These are phyloP conservation scores for Beris morrisii DNA, from an alignment of 2,888 invertebrate genomes.

Conservation along the genomic window DNA sequence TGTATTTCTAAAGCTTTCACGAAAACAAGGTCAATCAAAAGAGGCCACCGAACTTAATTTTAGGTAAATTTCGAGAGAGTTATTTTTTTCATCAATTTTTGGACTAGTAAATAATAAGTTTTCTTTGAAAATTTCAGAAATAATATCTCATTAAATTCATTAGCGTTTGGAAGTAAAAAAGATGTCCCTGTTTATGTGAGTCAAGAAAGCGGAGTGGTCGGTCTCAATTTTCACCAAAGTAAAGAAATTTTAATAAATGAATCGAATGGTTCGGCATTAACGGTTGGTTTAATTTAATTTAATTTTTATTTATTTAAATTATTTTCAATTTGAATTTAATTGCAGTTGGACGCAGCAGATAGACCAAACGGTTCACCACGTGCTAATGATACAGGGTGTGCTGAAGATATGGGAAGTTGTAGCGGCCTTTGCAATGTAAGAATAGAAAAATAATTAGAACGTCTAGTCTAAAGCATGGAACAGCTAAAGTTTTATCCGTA, in stretches of 20 bases:
- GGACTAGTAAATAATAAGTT: conserved; percentile 6
- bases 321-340: conserved; percentile 1
- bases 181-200: conserved; percentile 82
- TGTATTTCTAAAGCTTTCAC: conserved; percentile 86
- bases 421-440: conserved; percentile 60
- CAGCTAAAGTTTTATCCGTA: no score
- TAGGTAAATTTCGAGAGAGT: conserved; percentile 47
- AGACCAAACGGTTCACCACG: conserved; percentile 1
- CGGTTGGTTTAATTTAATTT: conserved; percentile 46
- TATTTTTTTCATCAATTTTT: background rate
- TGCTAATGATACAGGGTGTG: conserved; percentile 20
- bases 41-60: conserved; percentile 53
- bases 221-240: conserved; percentile 87
- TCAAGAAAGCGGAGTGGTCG: conserved; percentile 84
- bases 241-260: conserved; percentile 84
- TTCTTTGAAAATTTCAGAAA: conserved; percentile 58
- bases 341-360: conserved; percentile 14
- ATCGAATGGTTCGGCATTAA: conserved; percentile 62
- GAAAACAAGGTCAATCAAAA: conserved; percentile 73
- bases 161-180: conserved; percentile 79
- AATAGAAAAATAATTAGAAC: conserved; percentile 29
- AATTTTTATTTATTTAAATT: background rate
- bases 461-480: no score
- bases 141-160: conserved; percentile 77
- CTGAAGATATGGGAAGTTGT: conserved; percentile 59